A percentile compares a stretch with the other conserved stretches of the same genome.
Evolutionary conservation across 30 jellyfish, hydroid and myxozoan genomes (phyloP).

Genomic region (Clytia hemisphaerica): DNA sequence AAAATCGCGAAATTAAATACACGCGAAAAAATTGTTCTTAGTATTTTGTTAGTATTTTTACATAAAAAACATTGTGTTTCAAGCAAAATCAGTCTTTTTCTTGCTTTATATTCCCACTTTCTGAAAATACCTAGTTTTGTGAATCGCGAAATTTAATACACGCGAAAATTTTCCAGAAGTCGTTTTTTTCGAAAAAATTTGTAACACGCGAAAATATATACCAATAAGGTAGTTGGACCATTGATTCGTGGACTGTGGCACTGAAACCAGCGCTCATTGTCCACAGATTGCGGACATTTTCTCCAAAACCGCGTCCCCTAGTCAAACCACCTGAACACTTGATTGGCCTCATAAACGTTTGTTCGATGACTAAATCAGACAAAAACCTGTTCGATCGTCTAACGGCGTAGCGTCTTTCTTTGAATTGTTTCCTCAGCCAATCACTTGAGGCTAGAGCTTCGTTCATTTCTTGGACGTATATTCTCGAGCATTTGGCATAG

Average conservation of each 20-base stretch:
- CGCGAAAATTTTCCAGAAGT: too few species aligned
- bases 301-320: slow-evolving; percentile 50
- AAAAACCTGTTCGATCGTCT: slow-evolving; percentile 35
- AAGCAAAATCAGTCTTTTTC: too few species aligned
- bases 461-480: slow-evolving; percentile 33
- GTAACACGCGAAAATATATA: too few species aligned
- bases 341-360: slow-evolving; percentile 43
- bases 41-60: too few species aligned
- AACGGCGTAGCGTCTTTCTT: slow-evolving; percentile 23
- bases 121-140: too few species aligned
- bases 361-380: slow-evolving; percentile 43
- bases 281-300: slow-evolving; percentile 33
- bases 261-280: slow-evolving; percentile 24
- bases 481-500: slow-evolving; percentile 47
- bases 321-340: slow-evolving; percentile 53
- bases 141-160: too few species aligned
- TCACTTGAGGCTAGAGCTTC: slow-evolving; percentile 27
- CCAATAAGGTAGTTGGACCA: slow-evolving; percentile 31
- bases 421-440: slow-evolving; percentile 27
- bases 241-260: slow-evolving; percentile 32
- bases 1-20: too few species aligned
- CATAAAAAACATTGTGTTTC: too few species aligned
- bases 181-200: too few species aligned
- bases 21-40: too few species aligned
- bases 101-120: too few species aligned